phyloP scores from a whole-genome alignment of 1,140 invertebrate species.

The Solen grandis region DNA sequence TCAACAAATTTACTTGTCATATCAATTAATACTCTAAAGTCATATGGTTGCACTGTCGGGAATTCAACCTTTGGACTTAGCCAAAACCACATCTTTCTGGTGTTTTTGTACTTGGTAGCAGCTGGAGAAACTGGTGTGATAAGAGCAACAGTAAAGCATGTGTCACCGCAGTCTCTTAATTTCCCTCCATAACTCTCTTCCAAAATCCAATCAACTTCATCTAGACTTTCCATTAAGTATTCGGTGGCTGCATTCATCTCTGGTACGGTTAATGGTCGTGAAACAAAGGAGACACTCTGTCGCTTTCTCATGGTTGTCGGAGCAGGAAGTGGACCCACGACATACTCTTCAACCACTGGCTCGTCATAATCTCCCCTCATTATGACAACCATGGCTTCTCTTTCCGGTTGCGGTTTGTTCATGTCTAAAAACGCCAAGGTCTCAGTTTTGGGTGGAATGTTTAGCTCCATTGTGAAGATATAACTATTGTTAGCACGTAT shows the following conservation, averaged over 20 bases:
- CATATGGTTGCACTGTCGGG: constrained; percentile 56
- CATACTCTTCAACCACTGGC: constrained; percentile 68
- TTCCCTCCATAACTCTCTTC: constrained; percentile 65
- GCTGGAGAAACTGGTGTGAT: constrained; percentile 56
- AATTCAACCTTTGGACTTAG: constrained; percentile 55
- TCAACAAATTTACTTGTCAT: constrained; percentile 52
- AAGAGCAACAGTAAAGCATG: constrained; percentile 59
- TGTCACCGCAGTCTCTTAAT: constrained; percentile 63
- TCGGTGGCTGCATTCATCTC: constrained; percentile 18
- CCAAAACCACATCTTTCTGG: constrained; percentile 63
- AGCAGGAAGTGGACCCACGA: constrained; percentile 65
- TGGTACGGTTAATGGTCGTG: constrained; percentile 53
- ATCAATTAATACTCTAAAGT: constrained; percentile 62
- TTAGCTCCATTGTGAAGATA: constrained; percentile 66
- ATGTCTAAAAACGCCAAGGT: constrained; percentile 65
- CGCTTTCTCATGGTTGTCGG: constrained; percentile 45
- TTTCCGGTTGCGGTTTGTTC: constrained; percentile 48
- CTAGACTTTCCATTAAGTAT: neutral
- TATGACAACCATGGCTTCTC: constrained; percentile 67
- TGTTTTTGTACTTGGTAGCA: constrained; percentile 39
- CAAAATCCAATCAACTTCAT: constrained; percentile 51
- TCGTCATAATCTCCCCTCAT: constrained; percentile 69
- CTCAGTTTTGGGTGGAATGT: constrained; percentile 64
- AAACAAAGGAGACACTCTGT: constrained; percentile 40
- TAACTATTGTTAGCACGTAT: constrained; percentile 58